A percentile compares a stretch with the other conserved stretches of the same genome.
Conservation (phyloP, 1,140 invertebrate species). For the Apis dorsata region DNA sequence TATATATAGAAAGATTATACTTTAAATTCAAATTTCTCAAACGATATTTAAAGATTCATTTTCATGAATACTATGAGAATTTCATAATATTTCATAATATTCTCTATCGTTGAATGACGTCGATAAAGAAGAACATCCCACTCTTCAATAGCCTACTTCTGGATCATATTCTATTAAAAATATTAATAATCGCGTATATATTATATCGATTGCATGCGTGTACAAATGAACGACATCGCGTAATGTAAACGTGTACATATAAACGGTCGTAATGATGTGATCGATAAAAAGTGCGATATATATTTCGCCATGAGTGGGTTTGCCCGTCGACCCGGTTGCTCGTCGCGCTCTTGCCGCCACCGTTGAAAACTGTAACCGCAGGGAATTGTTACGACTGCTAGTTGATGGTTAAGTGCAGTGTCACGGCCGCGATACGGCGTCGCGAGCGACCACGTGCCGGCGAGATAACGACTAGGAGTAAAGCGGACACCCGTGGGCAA, state of each 20-base stretch:
- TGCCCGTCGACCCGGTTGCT: not conserved
- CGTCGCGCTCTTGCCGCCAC: not conserved
- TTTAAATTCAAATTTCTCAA: no score
- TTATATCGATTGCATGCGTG: not conserved
- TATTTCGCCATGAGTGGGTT: not conserved
- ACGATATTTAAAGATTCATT: no score
- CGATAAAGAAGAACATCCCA: no score
- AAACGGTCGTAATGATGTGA: not conserved
- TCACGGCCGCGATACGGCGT: constrained; percentile 36
- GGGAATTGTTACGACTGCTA: not conserved
- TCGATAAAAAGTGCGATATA: constrained; percentile 13
- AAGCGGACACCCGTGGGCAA: not conserved
- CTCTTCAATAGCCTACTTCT: no score
- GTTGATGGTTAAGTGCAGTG: constrained; percentile 38
- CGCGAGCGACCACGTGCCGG: constrained; percentile 35
- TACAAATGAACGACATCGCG: not conserved
- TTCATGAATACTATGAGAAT: no score
- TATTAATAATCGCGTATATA: no score
- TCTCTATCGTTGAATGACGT: no score
- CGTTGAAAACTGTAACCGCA: constrained; percentile 2
- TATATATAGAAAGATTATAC: no score
- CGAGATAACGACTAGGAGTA: constrained; percentile 4
- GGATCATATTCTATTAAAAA: no score
- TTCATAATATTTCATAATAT: no score
- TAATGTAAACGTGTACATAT: not conserved